Evolutionary conservation across 2,113 vertebrate species (phyloP).

Genomic region (Ictalurus punctatus): DNA sequence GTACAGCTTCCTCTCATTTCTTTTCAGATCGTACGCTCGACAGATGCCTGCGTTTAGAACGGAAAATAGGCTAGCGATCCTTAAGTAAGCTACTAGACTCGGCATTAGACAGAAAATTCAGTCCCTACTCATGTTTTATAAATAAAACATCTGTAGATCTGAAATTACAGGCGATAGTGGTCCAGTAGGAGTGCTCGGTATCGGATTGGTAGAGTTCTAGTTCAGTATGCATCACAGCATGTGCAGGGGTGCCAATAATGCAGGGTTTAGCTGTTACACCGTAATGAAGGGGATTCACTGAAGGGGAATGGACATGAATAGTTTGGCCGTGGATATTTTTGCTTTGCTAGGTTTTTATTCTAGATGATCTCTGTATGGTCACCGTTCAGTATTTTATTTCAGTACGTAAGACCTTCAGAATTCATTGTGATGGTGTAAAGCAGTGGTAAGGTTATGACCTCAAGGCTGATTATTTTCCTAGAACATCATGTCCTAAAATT

Average conservation of each 20-base stretch:
- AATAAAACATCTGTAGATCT: not conserved
- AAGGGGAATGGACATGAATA: not conserved
- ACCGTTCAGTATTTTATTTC: not conserved
- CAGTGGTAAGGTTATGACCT: not conserved
- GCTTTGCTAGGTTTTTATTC: not conserved
- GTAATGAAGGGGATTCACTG: not conserved
- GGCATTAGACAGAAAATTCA: not conserved
- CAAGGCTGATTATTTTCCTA: not conserved
- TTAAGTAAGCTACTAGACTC: not conserved
- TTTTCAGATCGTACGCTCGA: not conserved
- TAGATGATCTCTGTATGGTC: not conserved
- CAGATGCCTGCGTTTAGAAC: not conserved
- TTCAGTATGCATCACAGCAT: not conserved
- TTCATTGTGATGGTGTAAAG: not conserved
- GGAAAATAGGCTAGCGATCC: not conserved
- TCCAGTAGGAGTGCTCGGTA: not conserved
- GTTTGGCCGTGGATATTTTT: not conserved
- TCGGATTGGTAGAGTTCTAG: not conserved
- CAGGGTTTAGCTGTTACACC: not conserved
- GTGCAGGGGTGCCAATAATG: conserved; percentile 8
- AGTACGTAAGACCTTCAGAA: not conserved
- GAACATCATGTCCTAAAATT: not conserved
- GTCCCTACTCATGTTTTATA: not conserved
- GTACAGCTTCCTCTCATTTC: not conserved
- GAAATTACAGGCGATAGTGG: not conserved